These are phyloP conservation scores for Dinoponera quadriceps DNA, from an alignment of 1,140 invertebrate genomes.

Conservation along the genomic window DNA sequence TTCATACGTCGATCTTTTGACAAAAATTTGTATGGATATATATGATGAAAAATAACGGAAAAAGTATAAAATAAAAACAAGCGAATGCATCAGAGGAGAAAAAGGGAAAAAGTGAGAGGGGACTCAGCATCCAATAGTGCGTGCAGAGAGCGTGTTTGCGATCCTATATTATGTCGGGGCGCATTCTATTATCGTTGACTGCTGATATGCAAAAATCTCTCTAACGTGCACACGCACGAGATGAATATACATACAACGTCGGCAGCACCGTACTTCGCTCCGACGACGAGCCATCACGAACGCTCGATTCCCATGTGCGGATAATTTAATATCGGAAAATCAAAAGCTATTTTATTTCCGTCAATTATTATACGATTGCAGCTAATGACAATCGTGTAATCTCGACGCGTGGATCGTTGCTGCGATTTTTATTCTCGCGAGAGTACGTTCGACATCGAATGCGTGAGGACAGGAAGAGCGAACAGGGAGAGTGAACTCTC, in stretches of 20 bases:
- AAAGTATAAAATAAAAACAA: not conserved
- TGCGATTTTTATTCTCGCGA: not conserved
- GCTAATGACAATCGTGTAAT: not conserved
- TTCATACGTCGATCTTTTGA: constrained; percentile 17
- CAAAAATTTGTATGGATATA: constrained; percentile 31
- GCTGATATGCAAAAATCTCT: constrained; percentile 15
- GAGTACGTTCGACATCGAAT: not conserved
- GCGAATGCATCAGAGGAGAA: not conserved
- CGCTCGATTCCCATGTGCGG: not conserved
- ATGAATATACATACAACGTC: not conserved
- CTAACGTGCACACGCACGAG: not conserved
- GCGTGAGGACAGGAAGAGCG: constrained; percentile 16
- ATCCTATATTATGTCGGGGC: constrained; percentile 35
- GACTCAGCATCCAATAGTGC: constrained; percentile 20
- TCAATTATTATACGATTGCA: not conserved
- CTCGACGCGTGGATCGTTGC: not conserved
- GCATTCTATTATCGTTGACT: constrained; percentile 58
- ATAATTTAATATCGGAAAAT: not conserved
- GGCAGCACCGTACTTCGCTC: not conserved
- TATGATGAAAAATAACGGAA: constrained; percentile 13
- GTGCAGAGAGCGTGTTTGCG: constrained; percentile 16
- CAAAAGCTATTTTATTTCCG: not conserved
- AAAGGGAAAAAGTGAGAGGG: not conserved
- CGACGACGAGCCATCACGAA: not conserved
- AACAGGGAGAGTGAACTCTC: constrained; percentile 37